A percentile compares a stretch with the other conserved stretches of the same genome.
These are phyloP conservation scores for Corbicula japonica DNA, from an alignment of 2,888 invertebrate species.

Conservation along the genomic window DNA sequence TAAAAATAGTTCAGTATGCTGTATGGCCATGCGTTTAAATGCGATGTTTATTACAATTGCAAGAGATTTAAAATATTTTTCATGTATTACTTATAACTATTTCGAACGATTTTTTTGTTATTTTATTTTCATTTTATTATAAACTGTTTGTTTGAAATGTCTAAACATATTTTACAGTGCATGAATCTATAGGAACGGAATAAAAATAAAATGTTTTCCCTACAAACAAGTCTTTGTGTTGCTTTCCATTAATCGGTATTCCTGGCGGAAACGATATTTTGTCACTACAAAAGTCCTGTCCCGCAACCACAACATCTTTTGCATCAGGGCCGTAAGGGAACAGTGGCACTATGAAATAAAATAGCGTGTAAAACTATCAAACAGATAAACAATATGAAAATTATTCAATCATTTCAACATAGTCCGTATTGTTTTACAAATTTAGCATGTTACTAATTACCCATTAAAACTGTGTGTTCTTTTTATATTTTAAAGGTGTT, in stretches of 20 bases:
- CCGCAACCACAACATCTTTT: neutral
- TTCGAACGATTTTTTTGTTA: neutral
- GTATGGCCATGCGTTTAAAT: too few species aligned
- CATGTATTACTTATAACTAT: neutral
- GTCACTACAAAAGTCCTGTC: neutral
- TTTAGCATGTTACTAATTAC: too few species aligned
- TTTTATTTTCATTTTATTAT: neutral
- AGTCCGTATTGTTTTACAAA: too few species aligned
- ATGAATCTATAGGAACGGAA: too few species aligned
- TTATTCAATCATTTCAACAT: neutral
- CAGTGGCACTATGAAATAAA: neutral
- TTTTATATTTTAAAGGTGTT: too few species aligned
- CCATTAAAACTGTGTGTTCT: too few species aligned
- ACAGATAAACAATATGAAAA: neutral
- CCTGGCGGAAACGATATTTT: constrained; percentile 4
- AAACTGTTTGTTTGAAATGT: neutral
- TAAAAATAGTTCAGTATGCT: too few species aligned
- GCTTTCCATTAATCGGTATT: neutral
- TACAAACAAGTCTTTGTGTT: neutral
- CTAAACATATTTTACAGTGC: neutral
- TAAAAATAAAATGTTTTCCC: too few species aligned
- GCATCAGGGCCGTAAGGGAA: neutral
- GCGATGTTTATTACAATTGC: too few species aligned
- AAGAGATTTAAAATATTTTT: neutral
- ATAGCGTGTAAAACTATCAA: neutral